Base-by-base conservation (phyloP, 53 echinoderm and acorn worm species). In the Paelopatides confundens region DNA sequence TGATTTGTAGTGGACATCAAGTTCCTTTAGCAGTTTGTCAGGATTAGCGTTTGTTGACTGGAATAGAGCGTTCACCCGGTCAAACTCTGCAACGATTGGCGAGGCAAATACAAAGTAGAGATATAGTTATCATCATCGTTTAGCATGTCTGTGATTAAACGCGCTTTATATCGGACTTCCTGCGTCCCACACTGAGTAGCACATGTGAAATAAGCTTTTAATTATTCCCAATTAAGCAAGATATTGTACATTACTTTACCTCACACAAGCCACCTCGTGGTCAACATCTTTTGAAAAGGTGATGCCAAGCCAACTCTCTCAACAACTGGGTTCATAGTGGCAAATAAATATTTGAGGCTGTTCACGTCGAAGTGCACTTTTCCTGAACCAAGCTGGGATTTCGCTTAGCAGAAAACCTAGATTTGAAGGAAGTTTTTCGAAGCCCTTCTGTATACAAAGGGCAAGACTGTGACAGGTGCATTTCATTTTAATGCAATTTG, bases 371-470 rank as follows among this genome's bases (percentile, higher is more conserved):
- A 64, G 71, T 35, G 71, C 38, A 21, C 71, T 71, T 71, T 70
- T 71, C 21, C 36, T 23, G 71, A 71, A 71, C 71, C 71, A 71
- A 29, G 9, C 31, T 36, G 38, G 71, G 33, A 71, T 71, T 35
- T 71, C 71, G 38, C 65, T 64, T 13, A 64, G 65, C 65, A 64
- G 21, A 64, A 64, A 64, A 15, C 36, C 71, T 71, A 35, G 21
- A 71, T 71, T 71, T 71, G 71, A 71, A n/a, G 71, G 71, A 29
- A 71, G 21, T 71, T 71, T 4, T 35, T 71, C 38, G 31, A 71
- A 36, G 5, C 71, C 71, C 71, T 71, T 71, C 21, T 71, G 71
- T 0, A 71, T 71, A 21, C 71, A 71, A 11, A 71, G 36, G 34
- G 71, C 71, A 71, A 71, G 71, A 33, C 71, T 71, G 71, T 71